These are phyloP conservation scores for Lampris megalopsis DNA, from an alignment of 2,113 vertebrate genomes.

Conservation along the genomic window DNA sequence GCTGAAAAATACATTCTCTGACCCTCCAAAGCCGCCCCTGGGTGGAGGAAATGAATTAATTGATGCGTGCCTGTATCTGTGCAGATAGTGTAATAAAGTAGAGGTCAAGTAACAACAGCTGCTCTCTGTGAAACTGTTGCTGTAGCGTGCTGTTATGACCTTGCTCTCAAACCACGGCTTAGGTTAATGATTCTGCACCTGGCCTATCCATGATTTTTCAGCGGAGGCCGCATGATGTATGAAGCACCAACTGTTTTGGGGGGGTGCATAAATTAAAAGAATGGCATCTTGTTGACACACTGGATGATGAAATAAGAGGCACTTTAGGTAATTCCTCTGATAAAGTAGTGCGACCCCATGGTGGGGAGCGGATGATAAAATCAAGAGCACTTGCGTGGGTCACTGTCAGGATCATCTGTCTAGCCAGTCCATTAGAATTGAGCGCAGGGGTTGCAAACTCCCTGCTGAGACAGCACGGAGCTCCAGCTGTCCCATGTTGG, in stretches of 20 bases:
- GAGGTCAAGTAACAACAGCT: constrained; percentile 72
- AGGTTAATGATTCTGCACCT: constrained; percentile 92
- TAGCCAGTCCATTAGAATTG: constrained; percentile 80
- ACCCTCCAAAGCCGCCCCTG: constrained; percentile 28
- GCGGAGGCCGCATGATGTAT: constrained; percentile 87
- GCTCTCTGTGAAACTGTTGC: constrained; percentile 74
- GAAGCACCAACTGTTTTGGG: constrained; percentile 85
- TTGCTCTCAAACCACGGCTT: constrained; percentile 81
- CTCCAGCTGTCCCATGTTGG: constrained; percentile 38
- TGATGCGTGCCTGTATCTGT: constrained; percentile 69
- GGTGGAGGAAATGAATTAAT: constrained; percentile 69
- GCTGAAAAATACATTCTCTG: constrained; percentile 42
- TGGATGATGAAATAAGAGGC: constrained; percentile 96
- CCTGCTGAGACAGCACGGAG: constrained; percentile 52
- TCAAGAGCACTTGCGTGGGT: constrained; percentile 89
- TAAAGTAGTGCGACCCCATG: constrained; percentile 88
- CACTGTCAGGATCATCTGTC: constrained; percentile 90
- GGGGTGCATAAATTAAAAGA: constrained; percentile 92
- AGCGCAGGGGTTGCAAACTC: constrained; percentile 33
- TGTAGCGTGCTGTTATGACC: constrained; percentile 85
- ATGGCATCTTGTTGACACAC: constrained; percentile 88
- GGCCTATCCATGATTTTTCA: constrained; percentile 89
- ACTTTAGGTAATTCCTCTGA: constrained; percentile 97
- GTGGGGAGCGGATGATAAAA: constrained; percentile 87
- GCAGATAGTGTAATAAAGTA: constrained; percentile 66